These are phyloP conservation scores for Forbesichthys agassizii DNA, from an alignment of 2,113 vertebrate genomes.

Conservation along the genomic window DNA sequence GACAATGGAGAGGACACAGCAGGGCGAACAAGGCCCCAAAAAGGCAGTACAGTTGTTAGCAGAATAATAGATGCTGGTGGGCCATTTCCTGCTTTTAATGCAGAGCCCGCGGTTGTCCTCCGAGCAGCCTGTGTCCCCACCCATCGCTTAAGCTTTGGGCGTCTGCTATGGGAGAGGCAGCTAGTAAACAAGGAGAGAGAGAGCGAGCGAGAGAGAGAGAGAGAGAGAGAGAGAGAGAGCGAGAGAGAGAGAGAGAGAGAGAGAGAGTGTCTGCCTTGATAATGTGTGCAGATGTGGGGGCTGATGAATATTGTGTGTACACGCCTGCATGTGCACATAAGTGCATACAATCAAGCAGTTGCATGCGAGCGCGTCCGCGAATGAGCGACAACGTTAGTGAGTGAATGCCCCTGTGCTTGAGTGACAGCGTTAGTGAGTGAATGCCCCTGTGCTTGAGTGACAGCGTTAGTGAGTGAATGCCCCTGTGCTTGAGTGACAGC, in stretches of 20 bases:
- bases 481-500: constrained; percentile 62
- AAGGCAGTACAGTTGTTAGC: constrained; percentile 41
- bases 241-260: not conserved
- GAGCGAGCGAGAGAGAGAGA: no score
- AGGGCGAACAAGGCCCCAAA: constrained; percentile 20
- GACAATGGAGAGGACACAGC: constrained; percentile 37
- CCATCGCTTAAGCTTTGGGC: not conserved
- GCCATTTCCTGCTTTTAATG: constrained; percentile 47
- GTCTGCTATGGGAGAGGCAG: no score
- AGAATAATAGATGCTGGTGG: constrained; percentile 53
- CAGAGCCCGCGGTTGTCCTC: constrained; percentile 47
- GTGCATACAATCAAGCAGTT: no score
- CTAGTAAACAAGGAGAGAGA: no score
- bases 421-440: constrained; percentile 16
- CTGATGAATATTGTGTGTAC: no score
- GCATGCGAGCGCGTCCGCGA: not conserved
- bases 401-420: constrained; percentile 46
- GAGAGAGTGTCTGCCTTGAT: no score
- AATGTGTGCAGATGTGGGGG: not conserved
- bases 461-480: constrained; percentile 25
- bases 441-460: constrained; percentile 44
- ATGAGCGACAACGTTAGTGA: constrained; percentile 9
- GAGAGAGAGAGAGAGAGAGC: no score
- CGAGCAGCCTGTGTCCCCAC: constrained; percentile 38
- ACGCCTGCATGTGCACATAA: no score